Conservation (phyloP, 2,113 vertebrate genomes). For the Sciurus niger region DNA sequence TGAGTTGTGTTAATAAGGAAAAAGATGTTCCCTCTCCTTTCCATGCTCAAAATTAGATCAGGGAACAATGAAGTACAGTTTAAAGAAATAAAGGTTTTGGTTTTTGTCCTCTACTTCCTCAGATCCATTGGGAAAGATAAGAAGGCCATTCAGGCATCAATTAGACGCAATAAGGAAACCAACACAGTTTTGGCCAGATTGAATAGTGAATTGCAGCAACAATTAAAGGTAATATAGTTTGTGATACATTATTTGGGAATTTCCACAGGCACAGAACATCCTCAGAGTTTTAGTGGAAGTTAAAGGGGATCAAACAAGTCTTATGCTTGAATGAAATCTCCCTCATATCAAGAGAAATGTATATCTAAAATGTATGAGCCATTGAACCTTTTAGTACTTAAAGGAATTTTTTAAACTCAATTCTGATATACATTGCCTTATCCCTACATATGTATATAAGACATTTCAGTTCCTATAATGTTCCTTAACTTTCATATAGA, state of each 20-base stretch:
- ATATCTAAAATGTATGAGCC: constrained; percentile 3
- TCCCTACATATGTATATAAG: neutral
- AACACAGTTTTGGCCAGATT: constrained; percentile 99
- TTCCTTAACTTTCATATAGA: constrained; percentile 43
- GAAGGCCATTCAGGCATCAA: constrained; percentile 99
- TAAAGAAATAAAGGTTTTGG: constrained; percentile 38
- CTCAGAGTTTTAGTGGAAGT: neutral
- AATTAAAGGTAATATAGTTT: constrained; percentile 94
- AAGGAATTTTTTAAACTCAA: neutral
- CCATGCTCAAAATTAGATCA: neutral
- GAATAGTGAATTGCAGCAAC: constrained; percentile 99
- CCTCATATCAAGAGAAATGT: neutral
- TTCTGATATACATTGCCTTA: neutral
- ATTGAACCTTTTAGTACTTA: constrained; percentile 40
- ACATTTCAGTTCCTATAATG: neutral
- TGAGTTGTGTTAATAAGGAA: neutral
- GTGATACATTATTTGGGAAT: constrained; percentile 32
- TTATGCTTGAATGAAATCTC: neutral
- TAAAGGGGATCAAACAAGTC: neutral
- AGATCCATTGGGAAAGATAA: constrained; percentile 99
- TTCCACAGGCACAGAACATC: neutral
- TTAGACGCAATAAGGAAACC: constrained; percentile 99
- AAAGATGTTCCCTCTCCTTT: neutral
- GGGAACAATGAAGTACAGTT: constrained; percentile 7
- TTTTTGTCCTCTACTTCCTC: constrained; percentile 76